Percentiles rank a stretch among this genome's conserved stretches.
Evolutionary conservation across 1,140 invertebrate species (phyloP).

Genomic region (Chironomus striatipennis): DNA sequence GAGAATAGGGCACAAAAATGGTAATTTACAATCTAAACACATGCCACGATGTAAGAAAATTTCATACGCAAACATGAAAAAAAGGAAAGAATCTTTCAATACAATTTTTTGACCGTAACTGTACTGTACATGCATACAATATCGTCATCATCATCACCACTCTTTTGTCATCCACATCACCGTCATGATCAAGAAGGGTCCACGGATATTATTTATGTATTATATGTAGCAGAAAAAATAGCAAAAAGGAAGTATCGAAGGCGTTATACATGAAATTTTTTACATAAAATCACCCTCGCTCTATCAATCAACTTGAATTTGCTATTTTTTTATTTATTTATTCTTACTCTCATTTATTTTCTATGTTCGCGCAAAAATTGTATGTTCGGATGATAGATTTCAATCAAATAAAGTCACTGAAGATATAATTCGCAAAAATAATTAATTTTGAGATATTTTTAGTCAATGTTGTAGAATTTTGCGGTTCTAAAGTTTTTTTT

Average conservation of each 20-base stretch:
- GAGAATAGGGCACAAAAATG: background rate
- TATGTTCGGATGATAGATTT: background rate
- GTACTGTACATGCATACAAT: too few relatives aligned
- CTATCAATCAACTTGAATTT: background rate
- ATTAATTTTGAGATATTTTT: too few relatives aligned
- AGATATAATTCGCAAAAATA: too few relatives aligned
- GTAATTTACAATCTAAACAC: slow-evolving; percentile 9
- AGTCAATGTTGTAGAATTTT: too few relatives aligned
- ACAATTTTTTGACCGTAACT: too few relatives aligned
- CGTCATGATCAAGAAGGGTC: background rate
- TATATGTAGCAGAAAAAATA: background rate
- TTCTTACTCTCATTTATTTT: background rate
- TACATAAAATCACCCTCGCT: slow-evolving; percentile 12
- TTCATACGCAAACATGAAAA: too few relatives aligned
- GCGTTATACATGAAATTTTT: background rate
- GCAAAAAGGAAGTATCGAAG: background rate
- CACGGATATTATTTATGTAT: slow-evolving; percentile 1
- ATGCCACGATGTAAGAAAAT: background rate
- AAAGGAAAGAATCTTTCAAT: too few relatives aligned
- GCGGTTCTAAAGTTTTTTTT: too few relatives aligned
- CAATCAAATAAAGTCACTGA: background rate
- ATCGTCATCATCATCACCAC: background rate
- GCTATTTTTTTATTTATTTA: background rate
- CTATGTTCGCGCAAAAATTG: background rate
- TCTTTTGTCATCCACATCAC: background rate